Base-by-base conservation (phyloP, 2,113 vertebrate species). In the Cyprinodon variegatus region DNA sequence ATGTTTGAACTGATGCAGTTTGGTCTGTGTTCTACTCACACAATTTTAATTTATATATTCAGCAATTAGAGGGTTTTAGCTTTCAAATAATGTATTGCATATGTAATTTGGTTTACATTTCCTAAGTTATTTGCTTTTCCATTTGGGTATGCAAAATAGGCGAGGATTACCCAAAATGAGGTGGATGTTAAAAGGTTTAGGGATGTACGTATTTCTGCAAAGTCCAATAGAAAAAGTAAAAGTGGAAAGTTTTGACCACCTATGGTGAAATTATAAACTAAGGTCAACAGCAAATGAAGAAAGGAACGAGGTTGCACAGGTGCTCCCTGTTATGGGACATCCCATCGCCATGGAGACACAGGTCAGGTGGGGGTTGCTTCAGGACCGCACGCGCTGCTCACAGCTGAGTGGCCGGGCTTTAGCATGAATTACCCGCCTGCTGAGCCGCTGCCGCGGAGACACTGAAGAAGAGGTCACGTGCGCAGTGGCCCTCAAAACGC, bases 301-400 rank as follows among this genome's bases (percentile, higher is more conserved):
- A 50, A 46, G 62, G 48, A 67, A 61, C 45, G 73, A 64, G 68
- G 78, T 61, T 81, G 96, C 95, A 95, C 96, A 95, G 85, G 86
- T 91, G 87, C 86, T 77, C 74, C 50, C 74, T 78, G 84, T 78
- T 87, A 87, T 1, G 74, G 84, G 85, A 83, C 88, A 72, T 79
- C 83, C 82, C 81, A 77, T 80, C 40, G 50, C 68, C 82, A 83
- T 7, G 29, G 85, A 79, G 82, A 85, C 83, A 65, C 13, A 72
- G 90, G 89, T 88, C 82, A 87, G 40, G 68, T 76, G 74, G 45
- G 72, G 84, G 74, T 38, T 0, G 12, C 59, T 22, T 0, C 2
- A 69, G 63, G 69, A 61, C 84, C 80, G 72, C 83, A 46, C 77
- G 77, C 62, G 79, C 81, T 78, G 76, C 45, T 10, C 90, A 61